Base-by-base conservation (phyloP, 1,140 invertebrate genomes). In the Sarcophaga peregrina region DNA sequence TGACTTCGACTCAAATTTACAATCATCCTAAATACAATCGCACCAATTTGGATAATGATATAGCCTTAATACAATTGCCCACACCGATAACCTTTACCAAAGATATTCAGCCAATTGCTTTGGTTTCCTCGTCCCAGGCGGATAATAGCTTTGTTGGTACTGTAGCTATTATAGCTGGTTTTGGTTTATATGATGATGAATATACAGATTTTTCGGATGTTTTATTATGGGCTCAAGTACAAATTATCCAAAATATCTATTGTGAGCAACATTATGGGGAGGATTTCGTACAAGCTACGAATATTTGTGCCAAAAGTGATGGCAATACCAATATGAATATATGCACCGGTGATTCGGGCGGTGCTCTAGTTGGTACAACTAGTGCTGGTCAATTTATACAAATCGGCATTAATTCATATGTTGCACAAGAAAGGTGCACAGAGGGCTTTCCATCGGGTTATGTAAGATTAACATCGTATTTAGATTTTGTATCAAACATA, bases 51-150 rank as follows among this genome's bases (percentile, higher is more conserved):
- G 87, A 91, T 58, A 92, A 92, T 85, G 93, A 94, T 88, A 91
- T 94, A 50, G 92, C 93, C 7, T 83, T 94, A n/a, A 88, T 94
- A 15, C 87, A 91, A 84, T 86, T 94, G 20, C 91, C 91, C 0
- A 81, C 85, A 75, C 83, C 88, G 4, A 87, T 93, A 25, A 85
- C 82, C 37, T 91, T 91, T 47, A 89, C 90, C 17, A 82, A 9
- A 3, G 84, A 0, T 13, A 84, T 90, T 9, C 85, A 87, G 9
- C 85, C 89, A 45, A 90, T 90, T 11, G 48, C 82, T 17, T 52
- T 90, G 84, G 87, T 90, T 5, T 17, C 85, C 0, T 17, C 47
- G 11, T 25, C 82, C 0, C 80, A 86, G 81, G 72, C 37, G 5
- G 73, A 54, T 17, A 85, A 85, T 54, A 86, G 8, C 25, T 90